These are phyloP conservation scores for Sebastolobus alascanus DNA, from an alignment of 2,797 vertebrate genomes.

Conservation along the genomic window DNA sequence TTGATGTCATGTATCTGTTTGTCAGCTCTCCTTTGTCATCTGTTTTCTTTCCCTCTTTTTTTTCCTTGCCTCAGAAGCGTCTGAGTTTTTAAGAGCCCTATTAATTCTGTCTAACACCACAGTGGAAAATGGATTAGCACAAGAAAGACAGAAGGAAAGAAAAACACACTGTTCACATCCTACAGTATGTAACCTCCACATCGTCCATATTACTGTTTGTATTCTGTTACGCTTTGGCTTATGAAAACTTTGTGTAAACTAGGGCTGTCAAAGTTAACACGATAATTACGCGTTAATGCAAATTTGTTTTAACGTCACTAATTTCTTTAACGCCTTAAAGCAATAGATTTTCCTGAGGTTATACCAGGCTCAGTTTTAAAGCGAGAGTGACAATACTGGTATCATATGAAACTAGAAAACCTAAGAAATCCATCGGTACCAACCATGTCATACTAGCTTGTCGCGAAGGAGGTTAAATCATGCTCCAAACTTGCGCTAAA, in stretches of 20 bases:
- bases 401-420: too few relatives aligned
- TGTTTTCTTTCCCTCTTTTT: conserved; percentile 51
- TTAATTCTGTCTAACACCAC: conserved; percentile 57
- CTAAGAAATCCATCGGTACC: too few relatives aligned
- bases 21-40: conserved; percentile 39
- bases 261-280: too few relatives aligned
- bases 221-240: not conserved
- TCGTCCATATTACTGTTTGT: conserved; percentile 1
- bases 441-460: accelerated
- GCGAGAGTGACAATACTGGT: too few relatives aligned
- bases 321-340: too few relatives aligned
- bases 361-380: too few relatives aligned
- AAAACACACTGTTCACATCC: conserved; percentile 19
- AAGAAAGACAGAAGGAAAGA: conserved; percentile 15
- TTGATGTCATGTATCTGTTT: conserved; percentile 35
- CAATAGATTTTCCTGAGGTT: too few relatives aligned
- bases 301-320: too few relatives aligned
- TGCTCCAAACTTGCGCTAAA: too few relatives aligned
- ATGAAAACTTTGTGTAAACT: not conserved
- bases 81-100: conserved; percentile 64
- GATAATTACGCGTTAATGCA: too few relatives aligned
- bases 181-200: not conserved
- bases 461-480: too few relatives aligned
- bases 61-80: conserved; percentile 44
- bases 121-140: conserved; percentile 60